Percentiles rank a stretch among this genome's conserved stretches.
Evolutionary conservation across 2,888 invertebrate species (phyloP).

Genomic region (Torymus texanus): DNA sequence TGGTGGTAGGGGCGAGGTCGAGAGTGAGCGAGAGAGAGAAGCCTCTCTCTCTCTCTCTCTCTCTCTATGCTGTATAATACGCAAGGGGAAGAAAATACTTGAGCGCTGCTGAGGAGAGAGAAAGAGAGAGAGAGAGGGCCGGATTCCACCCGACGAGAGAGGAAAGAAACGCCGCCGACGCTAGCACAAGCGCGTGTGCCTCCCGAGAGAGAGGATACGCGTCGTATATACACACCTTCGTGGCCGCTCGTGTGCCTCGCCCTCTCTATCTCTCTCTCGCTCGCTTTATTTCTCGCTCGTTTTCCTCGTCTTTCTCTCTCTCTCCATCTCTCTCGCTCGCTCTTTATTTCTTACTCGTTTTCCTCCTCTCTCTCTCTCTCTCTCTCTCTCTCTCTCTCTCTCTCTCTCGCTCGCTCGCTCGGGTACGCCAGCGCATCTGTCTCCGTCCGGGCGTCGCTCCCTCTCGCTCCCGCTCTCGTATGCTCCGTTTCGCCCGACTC

Average conservation of each 20-base stretch:
- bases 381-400: slow-evolving; percentile 16
- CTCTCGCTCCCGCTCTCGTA: background rate
- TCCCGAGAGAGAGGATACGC: slow-evolving; percentile 45
- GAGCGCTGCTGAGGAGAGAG: slow-evolving; percentile 37
- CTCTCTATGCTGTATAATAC: slow-evolving; percentile 28
- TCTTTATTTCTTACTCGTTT: slow-evolving; percentile 40
- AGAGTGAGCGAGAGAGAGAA: slow-evolving; percentile 13
- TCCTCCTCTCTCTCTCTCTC: slow-evolving; percentile 12
- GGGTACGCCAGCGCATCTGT: slow-evolving; percentile 22
- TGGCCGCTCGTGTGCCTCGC: slow-evolving; percentile 19
- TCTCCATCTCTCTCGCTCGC: background rate
- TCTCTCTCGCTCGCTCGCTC: slow-evolving; percentile 15
- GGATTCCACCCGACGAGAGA: slow-evolving; percentile 55
- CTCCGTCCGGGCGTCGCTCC: slow-evolving; percentile 17
- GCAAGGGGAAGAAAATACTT: slow-evolving; percentile 54
- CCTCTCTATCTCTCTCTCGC: slow-evolving; percentile 52
- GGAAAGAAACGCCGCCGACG: slow-evolving; percentile 55
- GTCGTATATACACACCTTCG: slow-evolving; percentile 37
- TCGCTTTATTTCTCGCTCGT: slow-evolving; percentile 17
- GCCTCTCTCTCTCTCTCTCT: no score
- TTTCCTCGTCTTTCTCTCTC: background rate
- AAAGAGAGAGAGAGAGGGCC: slow-evolving; percentile 36
- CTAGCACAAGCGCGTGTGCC: slow-evolving; percentile 50
- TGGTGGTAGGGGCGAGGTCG: slow-evolving; percentile 48
- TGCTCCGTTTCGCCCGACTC: slow-evolving; percentile 9